Base-by-base conservation (phyloP, 1,140 invertebrate genomes). In the Rhynchophorus ferrugineus region DNA sequence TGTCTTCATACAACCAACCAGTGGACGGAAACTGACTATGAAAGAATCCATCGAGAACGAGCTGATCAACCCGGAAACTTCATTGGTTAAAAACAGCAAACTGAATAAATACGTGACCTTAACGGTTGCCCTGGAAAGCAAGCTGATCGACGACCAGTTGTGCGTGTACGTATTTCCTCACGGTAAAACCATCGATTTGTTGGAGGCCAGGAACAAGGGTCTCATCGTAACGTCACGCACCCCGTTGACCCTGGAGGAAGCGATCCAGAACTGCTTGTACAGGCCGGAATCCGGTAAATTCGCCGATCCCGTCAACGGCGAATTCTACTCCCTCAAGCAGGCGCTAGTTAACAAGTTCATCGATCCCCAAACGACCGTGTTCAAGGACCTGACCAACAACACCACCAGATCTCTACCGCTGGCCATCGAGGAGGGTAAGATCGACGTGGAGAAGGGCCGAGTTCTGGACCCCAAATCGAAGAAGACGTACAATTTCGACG, bases 1-100 rank as follows among this genome's bases (percentile, higher is more conserved):
- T 11, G 76, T 80, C 55, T 87, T 96, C 63, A 73, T 87, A 7
- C 87, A 95, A 69, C 92, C 93, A 1, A 78, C 82, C 1, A 87
- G 79, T 13, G 85, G 87, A 22, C 79, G 83, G 57, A 80, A 78
- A 64, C 73, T 91, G 2, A 84, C 83, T n/a, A 68, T 98, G 1
- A 81, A 82, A 56, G 84, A 88, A 57, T 84, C 90, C 8, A 80
- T 88, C 54, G 75, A 80, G 34, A 78, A 85, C 61, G 84, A 89
- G 67, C 65, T 95, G n/a, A 81, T 96, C 38, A 85, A 90, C 73
- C 81, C 87, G 0, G 73, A 84, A 36, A 77, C 75, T 6, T 92
- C 91, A 3, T 71, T 92, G 36, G 73, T 97, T 0, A 87, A 89
- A 69, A 78, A 90, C 63, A 72, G 78, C 57, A 73, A 78, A 59